phyloP scores from a whole-genome alignment of 1,140 invertebrate genomes.

The Stegodyphus dumicola region DNA sequence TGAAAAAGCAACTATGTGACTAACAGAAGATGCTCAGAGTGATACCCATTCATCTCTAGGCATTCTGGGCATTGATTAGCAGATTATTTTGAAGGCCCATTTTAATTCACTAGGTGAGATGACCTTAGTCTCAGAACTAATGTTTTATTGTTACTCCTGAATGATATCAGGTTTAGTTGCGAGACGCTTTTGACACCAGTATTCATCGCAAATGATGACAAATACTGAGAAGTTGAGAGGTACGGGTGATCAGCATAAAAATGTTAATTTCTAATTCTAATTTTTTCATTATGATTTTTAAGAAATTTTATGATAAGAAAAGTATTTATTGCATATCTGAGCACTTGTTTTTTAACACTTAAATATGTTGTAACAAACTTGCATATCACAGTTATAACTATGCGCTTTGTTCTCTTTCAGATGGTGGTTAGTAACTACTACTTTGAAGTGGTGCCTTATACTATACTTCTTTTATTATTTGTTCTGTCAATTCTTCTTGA shows the following conservation, averaged over 20 bases:
- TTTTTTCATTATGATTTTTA: not conserved
- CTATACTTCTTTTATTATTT: constrained; percentile 23
- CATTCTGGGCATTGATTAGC: too few species aligned
- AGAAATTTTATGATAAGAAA: not conserved
- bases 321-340: not conserved
- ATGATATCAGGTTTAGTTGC: too few species aligned
- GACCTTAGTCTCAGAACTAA: too few species aligned
- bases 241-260: not conserved
- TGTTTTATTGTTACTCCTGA: too few species aligned
- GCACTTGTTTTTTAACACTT: not conserved
- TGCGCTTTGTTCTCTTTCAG: constrained; percentile 11
- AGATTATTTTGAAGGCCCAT: too few species aligned
- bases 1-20: too few species aligned
- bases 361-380: not conserved
- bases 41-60: too few species aligned
- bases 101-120: too few species aligned
- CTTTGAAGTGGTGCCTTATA: constrained; percentile 40
- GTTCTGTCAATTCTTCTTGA: not conserved
- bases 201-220: too few species aligned
- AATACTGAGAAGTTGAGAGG: not conserved
- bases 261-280: not conserved
- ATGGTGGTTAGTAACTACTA: constrained; percentile 44
- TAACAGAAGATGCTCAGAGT: too few species aligned
- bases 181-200: too few species aligned
- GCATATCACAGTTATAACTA: not conserved